These are phyloP conservation scores for Zonitis immaculata DNA, from an alignment of 2,888 invertebrate species.

Conservation along the genomic window DNA sequence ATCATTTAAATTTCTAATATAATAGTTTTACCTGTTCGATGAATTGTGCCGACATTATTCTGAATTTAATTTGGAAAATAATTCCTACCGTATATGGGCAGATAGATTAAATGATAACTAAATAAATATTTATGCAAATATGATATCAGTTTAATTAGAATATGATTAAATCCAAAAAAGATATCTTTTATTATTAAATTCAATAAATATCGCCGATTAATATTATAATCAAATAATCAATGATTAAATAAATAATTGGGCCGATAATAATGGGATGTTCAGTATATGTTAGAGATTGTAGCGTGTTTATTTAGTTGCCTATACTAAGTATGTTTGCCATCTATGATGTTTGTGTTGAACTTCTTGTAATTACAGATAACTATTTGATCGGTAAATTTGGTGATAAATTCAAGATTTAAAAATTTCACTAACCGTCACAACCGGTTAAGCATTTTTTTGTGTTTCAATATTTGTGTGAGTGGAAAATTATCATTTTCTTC, in stretches of 20 bases:
- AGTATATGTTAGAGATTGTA: too few species aligned
- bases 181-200: too few species aligned
- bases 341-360: too few species aligned
- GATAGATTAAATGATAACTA: constrained; percentile 16
- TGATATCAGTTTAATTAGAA: constrained; percentile 15
- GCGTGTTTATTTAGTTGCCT: too few species aligned
- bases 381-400: neutral
- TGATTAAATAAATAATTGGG: too few species aligned
- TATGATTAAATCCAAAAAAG: constrained; percentile 5
- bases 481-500: neutral
- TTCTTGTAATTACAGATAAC: neutral
- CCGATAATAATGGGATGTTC: too few species aligned
- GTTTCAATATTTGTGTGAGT: neutral
- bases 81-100: constrained; percentile 2
- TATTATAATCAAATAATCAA: too few species aligned
- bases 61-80: constrained; percentile 2
- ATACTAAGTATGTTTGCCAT: too few species aligned
- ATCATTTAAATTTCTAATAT: neutral
- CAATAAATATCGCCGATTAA: too few species aligned
- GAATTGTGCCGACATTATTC: constrained; percentile 28
- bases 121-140: constrained; percentile 15
- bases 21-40: constrained; percentile 25
- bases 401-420: neutral
- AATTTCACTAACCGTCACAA: neutral
- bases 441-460: neutral